Conservation (phyloP, 2,888 invertebrate genomes). For the Nephrotoma appendiculata region DNA sequence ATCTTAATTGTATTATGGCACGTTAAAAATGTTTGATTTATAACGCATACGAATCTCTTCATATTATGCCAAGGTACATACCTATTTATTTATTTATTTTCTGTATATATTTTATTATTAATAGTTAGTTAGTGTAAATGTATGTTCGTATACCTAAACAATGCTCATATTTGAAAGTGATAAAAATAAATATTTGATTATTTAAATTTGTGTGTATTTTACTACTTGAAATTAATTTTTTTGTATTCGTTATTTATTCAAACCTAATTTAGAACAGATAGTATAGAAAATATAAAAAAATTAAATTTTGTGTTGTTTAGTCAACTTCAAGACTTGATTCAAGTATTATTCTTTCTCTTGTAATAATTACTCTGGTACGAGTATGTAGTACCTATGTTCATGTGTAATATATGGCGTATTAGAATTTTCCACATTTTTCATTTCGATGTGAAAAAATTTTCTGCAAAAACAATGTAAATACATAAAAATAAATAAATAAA, state of each 20-base stretch:
- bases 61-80: not conserved
- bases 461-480: not conserved
- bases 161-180: not conserved
- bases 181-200: slow-evolving; percentile 3
- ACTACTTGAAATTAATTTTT: not conserved
- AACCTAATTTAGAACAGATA: slow-evolving; percentile 2
- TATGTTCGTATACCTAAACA: not conserved
- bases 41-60: not conserved
- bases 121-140: not conserved
- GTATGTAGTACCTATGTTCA: not conserved
- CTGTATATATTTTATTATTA: not conserved
- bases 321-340: not conserved
- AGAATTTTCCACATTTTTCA: not conserved
- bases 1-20: not conserved
- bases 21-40: not conserved
- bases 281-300: not conserved
- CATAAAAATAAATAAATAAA: not conserved
- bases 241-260: not conserved
- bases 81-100: not conserved
- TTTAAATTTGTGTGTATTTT: slow-evolving; percentile 1
- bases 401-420: not conserved
- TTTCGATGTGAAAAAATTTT: not conserved
- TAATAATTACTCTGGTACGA: too few relatives aligned
- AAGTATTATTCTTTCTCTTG: not conserved
- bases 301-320: not conserved